A percentile compares a stretch with the other conserved stretches of the same genome.
Conservation (phyloP, 2,113 vertebrate species). For the Pygoscelis adeliae region DNA sequence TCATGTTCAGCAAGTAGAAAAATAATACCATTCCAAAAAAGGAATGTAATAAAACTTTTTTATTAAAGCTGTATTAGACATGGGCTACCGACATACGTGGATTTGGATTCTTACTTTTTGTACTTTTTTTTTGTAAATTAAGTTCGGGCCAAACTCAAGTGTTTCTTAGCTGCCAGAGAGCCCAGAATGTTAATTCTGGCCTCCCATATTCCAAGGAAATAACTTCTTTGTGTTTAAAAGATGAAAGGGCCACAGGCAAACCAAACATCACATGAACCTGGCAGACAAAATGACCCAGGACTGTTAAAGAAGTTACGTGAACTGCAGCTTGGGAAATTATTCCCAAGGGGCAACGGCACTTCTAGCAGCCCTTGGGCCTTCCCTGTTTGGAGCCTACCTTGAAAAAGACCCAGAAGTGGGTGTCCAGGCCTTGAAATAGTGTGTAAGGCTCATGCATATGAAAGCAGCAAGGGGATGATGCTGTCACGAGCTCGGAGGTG, state of each 20-base stretch:
- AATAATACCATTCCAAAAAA: neutral
- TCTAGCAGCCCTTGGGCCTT: neutral
- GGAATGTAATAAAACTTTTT: neutral
- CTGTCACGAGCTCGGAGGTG: neutral
- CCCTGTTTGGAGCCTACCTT: neutral
- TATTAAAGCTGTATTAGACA: neutral
- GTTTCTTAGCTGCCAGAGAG: neutral
- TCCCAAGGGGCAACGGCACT: neutral
- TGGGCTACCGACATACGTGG: neutral
- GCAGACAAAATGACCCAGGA: neutral
- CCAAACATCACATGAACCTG: neutral
- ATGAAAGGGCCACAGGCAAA: neutral
- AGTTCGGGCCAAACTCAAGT: neutral
- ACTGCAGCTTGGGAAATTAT: neutral
- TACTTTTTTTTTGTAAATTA: neutral
- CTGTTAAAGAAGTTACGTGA: neutral
- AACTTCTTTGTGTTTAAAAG: slow-evolving; percentile 29
- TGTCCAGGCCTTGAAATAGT: neutral
- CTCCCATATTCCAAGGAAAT: neutral
- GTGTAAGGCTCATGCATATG: neutral
- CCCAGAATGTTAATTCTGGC: neutral
- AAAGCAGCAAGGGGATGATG: neutral
- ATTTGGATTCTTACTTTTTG: neutral
- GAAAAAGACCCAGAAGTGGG: neutral
- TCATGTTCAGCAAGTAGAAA: neutral